These are phyloP conservation scores for Hemibagrus wyckioides DNA, from an alignment of 2,113 vertebrate species.

Conservation along the genomic window DNA sequence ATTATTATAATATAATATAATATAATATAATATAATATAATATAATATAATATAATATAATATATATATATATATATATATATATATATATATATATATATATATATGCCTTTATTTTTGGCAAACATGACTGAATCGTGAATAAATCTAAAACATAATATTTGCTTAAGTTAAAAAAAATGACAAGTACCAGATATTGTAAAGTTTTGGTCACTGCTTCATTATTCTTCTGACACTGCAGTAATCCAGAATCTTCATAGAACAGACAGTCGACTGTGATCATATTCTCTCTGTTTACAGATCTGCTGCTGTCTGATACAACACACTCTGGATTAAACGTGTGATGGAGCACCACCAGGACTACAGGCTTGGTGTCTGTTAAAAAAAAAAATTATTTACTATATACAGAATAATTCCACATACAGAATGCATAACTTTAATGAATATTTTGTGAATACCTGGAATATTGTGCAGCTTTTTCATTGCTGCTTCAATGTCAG, in stretches of 20 bases:
- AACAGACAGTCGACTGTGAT: slow-evolving; percentile 25
- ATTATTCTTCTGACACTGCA: background rate
- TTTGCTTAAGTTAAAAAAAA: background rate
- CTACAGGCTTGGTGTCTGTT: slow-evolving; percentile 11
- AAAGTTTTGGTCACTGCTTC: background rate
- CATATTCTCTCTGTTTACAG: background rate
- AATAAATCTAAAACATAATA: background rate
- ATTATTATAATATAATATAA: too few species aligned
- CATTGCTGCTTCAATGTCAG: slow-evolving; percentile 10
- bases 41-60: too few species aligned
- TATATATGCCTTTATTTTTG: too few species aligned
- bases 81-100: too few species aligned
- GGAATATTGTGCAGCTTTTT: background rate
- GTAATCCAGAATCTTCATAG: slow-evolving; percentile 9
- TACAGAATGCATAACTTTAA: background rate
- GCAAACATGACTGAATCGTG: too few species aligned
- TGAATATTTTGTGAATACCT: background rate
- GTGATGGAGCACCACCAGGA: slow-evolving; percentile 34
- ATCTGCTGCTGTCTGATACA: slow-evolving; percentile 1
- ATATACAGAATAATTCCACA: background rate
- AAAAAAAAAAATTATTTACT: background rate
- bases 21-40: too few species aligned
- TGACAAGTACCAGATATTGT: background rate
- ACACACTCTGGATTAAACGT: background rate
- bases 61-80: too few species aligned